Conservation (phyloP, 2,113 vertebrate genomes). For the Caranx ignobilis region DNA sequence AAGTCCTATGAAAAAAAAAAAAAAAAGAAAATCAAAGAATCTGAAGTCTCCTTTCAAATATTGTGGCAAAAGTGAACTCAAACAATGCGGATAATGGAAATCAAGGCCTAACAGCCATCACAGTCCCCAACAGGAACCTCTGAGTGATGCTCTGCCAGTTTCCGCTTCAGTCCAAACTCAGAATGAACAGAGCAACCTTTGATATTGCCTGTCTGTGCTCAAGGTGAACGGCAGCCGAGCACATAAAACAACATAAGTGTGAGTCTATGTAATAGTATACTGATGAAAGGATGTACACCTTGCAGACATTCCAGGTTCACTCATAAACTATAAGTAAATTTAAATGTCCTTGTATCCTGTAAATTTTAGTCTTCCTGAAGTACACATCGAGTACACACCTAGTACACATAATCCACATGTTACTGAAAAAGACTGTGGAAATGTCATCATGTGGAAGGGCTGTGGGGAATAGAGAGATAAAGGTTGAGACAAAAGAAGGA, state of each 20-base stretch:
- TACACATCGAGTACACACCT: constrained; percentile 10
- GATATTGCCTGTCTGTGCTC: constrained; percentile 63
- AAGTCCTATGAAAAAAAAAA: constrained; percentile 34
- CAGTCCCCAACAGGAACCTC: constrained; percentile 27
- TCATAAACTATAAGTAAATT: constrained; percentile 23
- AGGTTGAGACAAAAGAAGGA: constrained; percentile 67
- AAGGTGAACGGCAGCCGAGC: constrained; percentile 46
- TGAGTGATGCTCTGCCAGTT: constrained; percentile 26
- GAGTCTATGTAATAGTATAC: constrained; percentile 34
- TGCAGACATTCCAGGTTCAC: constrained; percentile 48
- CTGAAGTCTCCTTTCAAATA: constrained; percentile 40
- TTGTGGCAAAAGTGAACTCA: constrained; percentile 23
- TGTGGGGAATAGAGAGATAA: constrained; percentile 12
- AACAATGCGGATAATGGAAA: constrained; percentile 55
- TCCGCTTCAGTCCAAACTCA: constrained; percentile 51
- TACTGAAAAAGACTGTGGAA: constrained; percentile 21
- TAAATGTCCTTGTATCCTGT: constrained; percentile 18
- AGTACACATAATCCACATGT: constrained; percentile 20
- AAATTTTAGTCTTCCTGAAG: constrained; percentile 27
- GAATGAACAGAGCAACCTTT: constrained; percentile 51
- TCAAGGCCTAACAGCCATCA: constrained; percentile 59
- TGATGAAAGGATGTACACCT: constrained; percentile 31
- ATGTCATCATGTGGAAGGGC: constrained; percentile 4
- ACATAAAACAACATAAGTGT: constrained; percentile 32
- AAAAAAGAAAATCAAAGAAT: constrained; percentile 37